A percentile compares a stretch with the other conserved stretches of the same genome.
phyloP scores from a whole-genome alignment of 2,797 vertebrate species.

The Rachycentron canadum region DNA sequence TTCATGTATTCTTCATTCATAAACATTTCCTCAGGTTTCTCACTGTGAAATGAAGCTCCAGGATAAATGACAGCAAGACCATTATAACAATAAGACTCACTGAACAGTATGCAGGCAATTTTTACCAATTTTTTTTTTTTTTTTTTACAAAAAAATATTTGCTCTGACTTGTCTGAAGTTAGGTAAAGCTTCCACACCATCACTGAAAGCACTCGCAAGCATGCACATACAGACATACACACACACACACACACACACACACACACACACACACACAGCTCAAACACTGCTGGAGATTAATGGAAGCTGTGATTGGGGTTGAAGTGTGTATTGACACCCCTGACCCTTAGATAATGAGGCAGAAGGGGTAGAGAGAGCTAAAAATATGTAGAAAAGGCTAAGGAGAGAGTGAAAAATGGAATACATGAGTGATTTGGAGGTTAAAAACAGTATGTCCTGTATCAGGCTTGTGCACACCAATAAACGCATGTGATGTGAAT shows the following conservation, averaged over 20 bases:
- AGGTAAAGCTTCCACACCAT: slow-evolving; percentile 27
- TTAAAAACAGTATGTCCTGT: slow-evolving; percentile 28
- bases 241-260: slow-evolving; percentile 30
- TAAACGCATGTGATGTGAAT: slow-evolving; percentile 16
- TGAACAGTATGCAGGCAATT: slow-evolving; percentile 5
- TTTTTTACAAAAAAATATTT: slow-evolving; percentile 37
- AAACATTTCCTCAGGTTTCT: slow-evolving; percentile 2
- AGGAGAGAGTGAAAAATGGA: slow-evolving; percentile 36
- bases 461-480: slow-evolving; percentile 8
- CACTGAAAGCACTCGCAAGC: slow-evolving; percentile 25
- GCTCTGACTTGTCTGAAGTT: slow-evolving; percentile 43
- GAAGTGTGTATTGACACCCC: slow-evolving; percentile 79
- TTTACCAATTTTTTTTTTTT: too few species aligned
- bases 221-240: slow-evolving; percentile 28
- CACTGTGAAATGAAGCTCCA: slow-evolving; percentile 2
- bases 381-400: slow-evolving; percentile 13
- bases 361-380: slow-evolving; percentile 30
- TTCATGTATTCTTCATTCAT: not conserved
- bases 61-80: not conserved
- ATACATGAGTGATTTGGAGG: slow-evolving; percentile 23
- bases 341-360: slow-evolving; percentile 78
- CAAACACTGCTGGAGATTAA: slow-evolving; percentile 75
- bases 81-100: not conserved
- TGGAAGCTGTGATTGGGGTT: slow-evolving; percentile 75
- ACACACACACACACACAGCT: slow-evolving; percentile 41